Evolutionary conservation across 2,113 vertebrate genomes (phyloP), one percentile per base, ranked within the genome.

Genomic region (Oenanthe oenanthe): DNA sequence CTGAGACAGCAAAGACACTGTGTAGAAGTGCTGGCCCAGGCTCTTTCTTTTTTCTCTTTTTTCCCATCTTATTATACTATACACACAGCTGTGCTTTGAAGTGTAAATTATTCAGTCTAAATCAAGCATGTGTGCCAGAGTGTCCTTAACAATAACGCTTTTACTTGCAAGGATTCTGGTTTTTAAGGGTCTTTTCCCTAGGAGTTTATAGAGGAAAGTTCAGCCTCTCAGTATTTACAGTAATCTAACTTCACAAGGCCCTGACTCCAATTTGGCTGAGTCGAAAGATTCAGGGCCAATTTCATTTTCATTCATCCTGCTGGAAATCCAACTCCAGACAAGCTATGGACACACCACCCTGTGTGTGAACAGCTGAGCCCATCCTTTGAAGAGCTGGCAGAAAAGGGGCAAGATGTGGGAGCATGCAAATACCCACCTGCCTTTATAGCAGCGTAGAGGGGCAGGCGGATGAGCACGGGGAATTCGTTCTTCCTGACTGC

Each of bases 391-490:
- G 31, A 12, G 1, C 10, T 3, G n/a, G 50, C 53, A 81, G 81
- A 40, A 80, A n/a, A 56, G 34, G 31, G 43, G 8, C 7, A 34
- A 22, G 34, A 38, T 2, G 4, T 32, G 24, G 48, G 19, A 48
- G 25, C 38, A 10, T 20, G 40, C 24, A 38, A 8, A 53, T 22
- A 96, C 97, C 3, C 95, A 99, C 99, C 99, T 98, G 99, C 98
- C 89, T 97, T 98, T 53, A 98, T 98, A 18, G 99, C 99, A 3
- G 99, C 99, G 0, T 99, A 99, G 29, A 99, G 97, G 0, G 99
- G 99, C 85, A 99, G 57, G 25, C 98, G 98, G 12, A 97, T 98
- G 32, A 99, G 99, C 51, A 98, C 97, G 0, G 99, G 98, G 63
- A 99, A 99, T 26, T 99, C 98, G 1, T 99, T 97, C 68, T 79